phyloP scores from a whole-genome alignment of 2,888 invertebrate genomes.

The Amiota minor region DNA sequence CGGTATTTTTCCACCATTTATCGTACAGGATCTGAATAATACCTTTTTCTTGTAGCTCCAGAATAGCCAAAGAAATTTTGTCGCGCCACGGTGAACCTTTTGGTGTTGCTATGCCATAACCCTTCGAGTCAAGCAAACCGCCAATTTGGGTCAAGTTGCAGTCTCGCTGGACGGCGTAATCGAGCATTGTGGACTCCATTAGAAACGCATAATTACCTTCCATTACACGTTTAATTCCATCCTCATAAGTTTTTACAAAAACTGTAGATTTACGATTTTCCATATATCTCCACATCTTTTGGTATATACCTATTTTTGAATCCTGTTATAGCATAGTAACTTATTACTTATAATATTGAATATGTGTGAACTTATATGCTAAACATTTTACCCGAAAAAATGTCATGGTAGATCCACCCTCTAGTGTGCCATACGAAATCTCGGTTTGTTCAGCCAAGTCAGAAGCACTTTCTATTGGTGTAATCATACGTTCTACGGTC shows the following conservation, averaged over 20 bases:
- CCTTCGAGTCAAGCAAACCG: slow-evolving; percentile 76
- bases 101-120: slow-evolving; percentile 96
- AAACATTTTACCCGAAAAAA: slow-evolving; percentile 87
- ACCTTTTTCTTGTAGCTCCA: slow-evolving; percentile 96
- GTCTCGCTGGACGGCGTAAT: slow-evolving; percentile 94
- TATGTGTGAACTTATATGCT: no score
- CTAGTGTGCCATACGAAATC: slow-evolving; percentile 94
- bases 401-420: slow-evolving; percentile 96
- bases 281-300: slow-evolving; percentile 98
- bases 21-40: slow-evolving; percentile 94
- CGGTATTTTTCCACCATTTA: slow-evolving; percentile 99
- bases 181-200: slow-evolving; percentile 98
- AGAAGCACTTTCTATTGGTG: slow-evolving; percentile 95
- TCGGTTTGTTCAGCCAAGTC: slow-evolving; percentile 95
- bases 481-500: slow-evolving; percentile 96
- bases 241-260: slow-evolving; percentile 91
- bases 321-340: slow-evolving; percentile 76
- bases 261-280: slow-evolving; percentile 84
- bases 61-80: slow-evolving; percentile 93
- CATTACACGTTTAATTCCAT: slow-evolving; percentile 90
- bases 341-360: background rate
- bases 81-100: slow-evolving; percentile 98
- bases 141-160: slow-evolving; percentile 98
- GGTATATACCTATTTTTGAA: slow-evolving; percentile 91
- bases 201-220: slow-evolving; percentile 96